phyloP scores from a whole-genome alignment of 2,888 invertebrate genomes.

The Erpobdella octoculata region DNA sequence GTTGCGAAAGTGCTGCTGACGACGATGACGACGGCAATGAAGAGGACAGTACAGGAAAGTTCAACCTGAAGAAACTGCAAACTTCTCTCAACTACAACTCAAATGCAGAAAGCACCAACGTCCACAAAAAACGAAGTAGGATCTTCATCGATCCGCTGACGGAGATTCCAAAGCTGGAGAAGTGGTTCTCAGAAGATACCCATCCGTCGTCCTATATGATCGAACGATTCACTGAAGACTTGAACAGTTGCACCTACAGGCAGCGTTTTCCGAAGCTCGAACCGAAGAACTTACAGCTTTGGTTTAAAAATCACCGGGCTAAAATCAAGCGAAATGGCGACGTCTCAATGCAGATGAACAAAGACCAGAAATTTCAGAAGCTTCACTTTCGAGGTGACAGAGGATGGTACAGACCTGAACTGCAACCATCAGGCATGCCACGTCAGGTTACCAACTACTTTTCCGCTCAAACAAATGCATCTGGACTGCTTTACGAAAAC shows the following conservation, averaged over 20 bases:
- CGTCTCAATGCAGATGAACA: neutral
- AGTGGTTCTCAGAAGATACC: conserved; percentile 94
- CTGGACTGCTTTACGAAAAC: no score
- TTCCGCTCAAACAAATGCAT: no score
- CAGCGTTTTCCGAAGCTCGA: conserved; percentile 97
- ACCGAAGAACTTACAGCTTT: conserved; percentile 97
- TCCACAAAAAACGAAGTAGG: conserved; percentile 84
- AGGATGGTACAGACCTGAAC: no score
- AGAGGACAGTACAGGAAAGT: neutral
- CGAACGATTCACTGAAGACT: conserved; percentile 89
- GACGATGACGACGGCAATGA: neutral
- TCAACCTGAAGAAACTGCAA: neutral
- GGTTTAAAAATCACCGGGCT: conserved; percentile 97
- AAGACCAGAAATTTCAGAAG: no score
- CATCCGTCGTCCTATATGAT: conserved; percentile 97
- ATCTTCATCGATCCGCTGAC: conserved; percentile 98
- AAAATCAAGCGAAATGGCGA: conserved; percentile 73
- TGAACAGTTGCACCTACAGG: conserved; percentile 91
- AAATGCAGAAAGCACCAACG: conserved; percentile 59
- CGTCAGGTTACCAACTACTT: no score
- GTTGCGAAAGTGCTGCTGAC: no score
- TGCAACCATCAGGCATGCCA: no score
- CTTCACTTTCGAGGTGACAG: no score
- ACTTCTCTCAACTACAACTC: conserved; percentile 21
- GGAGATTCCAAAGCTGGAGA: conserved; percentile 66